Conservation (phyloP, 1,140 invertebrate genomes). For the Dreissena polymorpha region DNA sequence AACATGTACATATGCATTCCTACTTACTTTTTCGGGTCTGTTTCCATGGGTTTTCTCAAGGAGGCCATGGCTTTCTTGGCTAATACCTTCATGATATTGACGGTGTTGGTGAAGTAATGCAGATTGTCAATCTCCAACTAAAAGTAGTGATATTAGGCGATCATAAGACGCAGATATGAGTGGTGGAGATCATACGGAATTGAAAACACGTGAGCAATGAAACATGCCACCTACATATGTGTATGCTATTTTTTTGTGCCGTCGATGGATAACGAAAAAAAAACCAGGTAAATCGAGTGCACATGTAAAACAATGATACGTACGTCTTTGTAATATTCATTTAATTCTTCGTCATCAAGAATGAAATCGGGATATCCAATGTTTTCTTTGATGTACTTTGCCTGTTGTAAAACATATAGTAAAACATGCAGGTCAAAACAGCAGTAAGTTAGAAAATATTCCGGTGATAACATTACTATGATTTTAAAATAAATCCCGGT, state of each 20-base stretch:
- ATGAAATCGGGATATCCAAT: slow-evolving; percentile 38
- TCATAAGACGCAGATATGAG: too few species aligned
- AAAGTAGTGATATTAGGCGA: background rate
- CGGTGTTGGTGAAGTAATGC: slow-evolving; percentile 43
- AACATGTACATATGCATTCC: too few species aligned
- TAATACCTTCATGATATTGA: slow-evolving; percentile 30
- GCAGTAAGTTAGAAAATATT: too few species aligned
- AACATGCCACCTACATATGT: too few species aligned
- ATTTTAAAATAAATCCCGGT: too few species aligned
- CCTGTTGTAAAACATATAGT: slow-evolving; percentile 48
- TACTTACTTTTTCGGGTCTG: slow-evolving; percentile 31
- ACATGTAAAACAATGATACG: background rate
- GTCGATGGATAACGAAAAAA: too few species aligned
- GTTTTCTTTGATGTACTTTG: slow-evolving; percentile 40
- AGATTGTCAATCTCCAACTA: slow-evolving; percentile 40
- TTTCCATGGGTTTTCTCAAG: slow-evolving; percentile 39
- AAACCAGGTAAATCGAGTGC: too few species aligned
- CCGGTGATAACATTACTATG: too few species aligned
- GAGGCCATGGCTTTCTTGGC: slow-evolving; percentile 33
- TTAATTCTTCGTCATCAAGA: slow-evolving; percentile 28
- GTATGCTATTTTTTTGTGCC: too few species aligned
- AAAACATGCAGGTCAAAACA: too few species aligned
- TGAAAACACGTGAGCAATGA: too few species aligned
- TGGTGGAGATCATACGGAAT: too few species aligned
- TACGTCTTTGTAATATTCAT: slow-evolving; percentile 40